Evolutionary conservation across 2,797 vertebrate species (phyloP), one percentile per base, ranked within the genome.

Genomic region (Rachycentron canadum): DNA sequence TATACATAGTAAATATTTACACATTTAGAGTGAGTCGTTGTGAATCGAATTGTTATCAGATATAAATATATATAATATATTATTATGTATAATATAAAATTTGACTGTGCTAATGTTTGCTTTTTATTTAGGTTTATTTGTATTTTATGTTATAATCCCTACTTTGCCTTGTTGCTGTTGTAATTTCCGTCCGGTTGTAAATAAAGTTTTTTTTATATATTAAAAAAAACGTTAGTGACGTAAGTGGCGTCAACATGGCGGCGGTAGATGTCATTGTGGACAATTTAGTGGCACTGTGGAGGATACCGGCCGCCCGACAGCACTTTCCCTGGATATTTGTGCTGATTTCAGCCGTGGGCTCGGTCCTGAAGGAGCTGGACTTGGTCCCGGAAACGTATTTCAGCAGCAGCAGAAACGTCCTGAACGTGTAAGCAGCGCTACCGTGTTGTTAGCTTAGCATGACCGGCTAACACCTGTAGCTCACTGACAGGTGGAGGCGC

Each of bases 381-480:
- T 82, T 95, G 30, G 91, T 97, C 17, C 96, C 96, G 45, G 84
- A 95, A 61, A 92, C 95, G 1, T 97, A 97, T 80, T 94, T 98
- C 85, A 97, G 95, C 91, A 95, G 95, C 94, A 98, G 95, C 84
- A 95, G 84, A 85, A 99, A 98, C 85, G 55, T 93, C 77, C 74
- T 99, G 38, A 99, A 99, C 70, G 73, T 97, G 98, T 99, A 91
- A 98, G 97, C 92, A 66, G 0, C 6, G 77, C 25, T 71, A 8
- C 2, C 1, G 3, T 40, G 26, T 23, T 34, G 69, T 71, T 73
- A 69, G 45, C 55, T 55, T 34, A 16, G 34, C 19, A 4, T 1
- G 14, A 11, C 13, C 1, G 14, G 10, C 19, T 4, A 14, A 4
- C 2, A 81, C 55, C 71, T 73, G 56, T 9, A 5, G 21, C 3